A percentile compares a stretch with the other conserved stretches of the same genome.
These are phyloP conservation scores for Pocillopora meandrina DNA, from an alignment of 92 coral and sea anemone genomes.

Conservation along the genomic window DNA sequence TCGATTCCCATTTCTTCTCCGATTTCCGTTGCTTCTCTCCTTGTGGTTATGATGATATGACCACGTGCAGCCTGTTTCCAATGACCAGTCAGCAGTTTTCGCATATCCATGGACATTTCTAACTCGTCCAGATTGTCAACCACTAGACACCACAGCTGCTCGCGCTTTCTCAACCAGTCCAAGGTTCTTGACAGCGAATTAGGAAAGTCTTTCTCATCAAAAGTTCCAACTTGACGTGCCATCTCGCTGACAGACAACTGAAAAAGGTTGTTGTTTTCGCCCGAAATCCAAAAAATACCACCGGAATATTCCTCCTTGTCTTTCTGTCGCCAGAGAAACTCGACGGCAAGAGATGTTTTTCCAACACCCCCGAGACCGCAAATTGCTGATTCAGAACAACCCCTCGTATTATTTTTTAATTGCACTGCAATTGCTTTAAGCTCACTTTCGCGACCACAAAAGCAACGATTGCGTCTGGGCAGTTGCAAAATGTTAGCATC, in stretches of 20 bases:
- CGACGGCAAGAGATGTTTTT: conserved; percentile 83
- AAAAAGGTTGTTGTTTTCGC: conserved; percentile 68
- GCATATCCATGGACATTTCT: conserved; percentile 65
- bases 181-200: conserved; percentile 65
- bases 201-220: conserved; percentile 48
- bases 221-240: conserved; percentile 70
- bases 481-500: conserved; percentile 44
- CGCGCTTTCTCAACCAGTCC: conserved; percentile 44
- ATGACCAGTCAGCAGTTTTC: conserved; percentile 62
- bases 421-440: conserved; percentile 37
- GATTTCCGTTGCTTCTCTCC: conserved; percentile 67
- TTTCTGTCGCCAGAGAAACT: conserved; percentile 57
- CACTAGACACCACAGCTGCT: conserved; percentile 68
- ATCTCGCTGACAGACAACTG: conserved; percentile 66
- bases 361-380: conserved; percentile 92
- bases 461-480: conserved; percentile 61
- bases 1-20: conserved; percentile 61
- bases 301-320: conserved; percentile 45
- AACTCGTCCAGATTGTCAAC: conserved; percentile 80
- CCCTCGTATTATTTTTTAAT: conserved; percentile 7
- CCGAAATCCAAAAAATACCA: conserved; percentile 92
- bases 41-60: conserved; percentile 74
- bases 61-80: conserved; percentile 75
- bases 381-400: conserved; percentile 55
- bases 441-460: conserved; percentile 67